Evolutionary conservation across 1,140 invertebrate genomes (phyloP), one percentile per base, ranked within the genome.

Genomic region (Scaptodrosophila lebanonensis): DNA sequence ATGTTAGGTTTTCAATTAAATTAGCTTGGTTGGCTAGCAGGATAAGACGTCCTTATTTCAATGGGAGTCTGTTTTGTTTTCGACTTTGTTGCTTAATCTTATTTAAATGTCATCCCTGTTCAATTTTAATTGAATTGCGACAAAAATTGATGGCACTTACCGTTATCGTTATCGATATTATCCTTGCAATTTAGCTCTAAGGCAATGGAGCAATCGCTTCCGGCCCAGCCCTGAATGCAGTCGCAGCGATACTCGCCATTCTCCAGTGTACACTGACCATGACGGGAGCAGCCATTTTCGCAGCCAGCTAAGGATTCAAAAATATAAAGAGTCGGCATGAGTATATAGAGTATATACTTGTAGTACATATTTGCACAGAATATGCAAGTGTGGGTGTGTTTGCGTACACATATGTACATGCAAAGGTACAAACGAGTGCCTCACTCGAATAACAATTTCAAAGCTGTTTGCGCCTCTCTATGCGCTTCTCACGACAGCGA

Each of bases 141-240:
- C 12, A 11, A 27, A 32, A 13, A 30, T 8, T 0, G 0, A n/a
- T n/a, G n/a, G 3, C 50, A 85, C 89, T 88, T 90, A 99, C 97
- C 97, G 88, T 95, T 91, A 88, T 99, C 98, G 88, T 99, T 99
- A 87, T 99, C 98, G 53, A 94, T 90, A 76, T 94, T 93, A 88
- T 99, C 97, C 72, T 92, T 93, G 89, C 98, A 99, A 60, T 94
- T 93, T 86, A 96, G 94, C 88, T 98, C 96, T 35, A 97, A 89
- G 36, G 93, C 91, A 71, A 97, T 94, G 76, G 95, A 97, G 83
- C 95, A 98, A 86, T 95, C 93, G 9, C 90, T 89, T 27, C 97
- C 98, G 38, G 96, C 96, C 96, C 97, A 98, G 12, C 94, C 95
- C 16, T 92, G 90, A 27, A 93, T 91, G 87, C 98, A 99, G 43